Evolutionary conservation across 2,797 vertebrate genomes (phyloP).

Genomic region (Hoplostethus mediterraneus): DNA sequence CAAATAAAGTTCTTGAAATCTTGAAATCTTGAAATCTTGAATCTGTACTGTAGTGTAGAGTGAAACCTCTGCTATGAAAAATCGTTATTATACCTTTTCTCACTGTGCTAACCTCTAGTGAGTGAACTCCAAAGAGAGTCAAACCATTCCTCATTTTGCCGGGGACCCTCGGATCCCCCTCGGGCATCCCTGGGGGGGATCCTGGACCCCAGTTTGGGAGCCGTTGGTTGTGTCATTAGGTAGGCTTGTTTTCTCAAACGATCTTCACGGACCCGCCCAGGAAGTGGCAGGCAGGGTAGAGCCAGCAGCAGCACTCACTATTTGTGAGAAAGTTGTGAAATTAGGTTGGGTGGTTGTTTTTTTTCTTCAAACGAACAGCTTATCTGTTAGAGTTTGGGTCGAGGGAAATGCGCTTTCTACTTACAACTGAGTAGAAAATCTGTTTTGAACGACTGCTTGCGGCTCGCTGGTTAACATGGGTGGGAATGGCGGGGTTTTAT

Average conservation of each 20-base stretch:
- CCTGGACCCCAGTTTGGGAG: neutral
- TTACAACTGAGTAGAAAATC: neutral
- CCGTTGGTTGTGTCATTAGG: slow-evolving; percentile 4
- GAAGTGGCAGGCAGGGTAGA: slow-evolving; percentile 70
- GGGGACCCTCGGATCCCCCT: neutral
- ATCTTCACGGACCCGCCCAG: slow-evolving; percentile 81
- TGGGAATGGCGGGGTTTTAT: slow-evolving; percentile 75
- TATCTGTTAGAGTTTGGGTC: neutral
- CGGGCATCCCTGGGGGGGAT: neutral
- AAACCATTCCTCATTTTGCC: neutral
- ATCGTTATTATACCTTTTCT: neutral
- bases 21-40: too few species aligned
- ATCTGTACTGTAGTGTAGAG: neutral
- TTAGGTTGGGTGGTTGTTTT: neutral
- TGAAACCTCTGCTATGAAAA: slow-evolving; percentile 19
- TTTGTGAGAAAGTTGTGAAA: slow-evolving; percentile 38
- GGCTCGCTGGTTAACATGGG: slow-evolving; percentile 30
- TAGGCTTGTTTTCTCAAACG: slow-evolving; percentile 61
- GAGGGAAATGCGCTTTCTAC: neutral
- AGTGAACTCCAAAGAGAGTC: too few species aligned
- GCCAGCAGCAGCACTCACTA: neutral
- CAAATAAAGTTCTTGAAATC: too few species aligned
- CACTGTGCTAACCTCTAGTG: too few species aligned
- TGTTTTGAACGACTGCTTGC: neutral
- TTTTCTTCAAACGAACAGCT: accelerated